A percentile compares a stretch with the other conserved stretches of the same genome.
These are phyloP conservation scores for Dipodomys stephensi DNA, from an alignment of 2,113 vertebrate genomes.

Conservation along the genomic window DNA sequence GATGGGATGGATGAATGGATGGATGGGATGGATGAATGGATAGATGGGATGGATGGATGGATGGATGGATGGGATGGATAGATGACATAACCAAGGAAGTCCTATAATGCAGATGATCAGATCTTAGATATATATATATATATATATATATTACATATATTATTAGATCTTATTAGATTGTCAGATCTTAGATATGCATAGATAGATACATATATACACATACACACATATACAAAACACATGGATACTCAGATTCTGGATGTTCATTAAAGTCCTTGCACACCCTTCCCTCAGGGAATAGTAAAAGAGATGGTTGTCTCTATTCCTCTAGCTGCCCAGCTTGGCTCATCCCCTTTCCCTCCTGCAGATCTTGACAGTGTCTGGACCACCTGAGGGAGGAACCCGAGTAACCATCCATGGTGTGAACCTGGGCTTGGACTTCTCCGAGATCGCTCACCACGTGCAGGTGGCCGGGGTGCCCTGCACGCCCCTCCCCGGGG, in stretches of 20 bases:
- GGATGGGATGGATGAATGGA: neutral
- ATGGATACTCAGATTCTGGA: neutral
- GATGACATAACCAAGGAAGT: neutral
- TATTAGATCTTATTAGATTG: too few relatives aligned
- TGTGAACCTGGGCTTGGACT: conserved; percentile 95
- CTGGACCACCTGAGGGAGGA: conserved; percentile 96
- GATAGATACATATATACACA: too few relatives aligned
- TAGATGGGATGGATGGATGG: too few relatives aligned
- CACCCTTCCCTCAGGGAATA: neutral
- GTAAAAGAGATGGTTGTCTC: neutral
- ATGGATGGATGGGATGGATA: too few relatives aligned
- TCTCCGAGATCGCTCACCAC: conserved; percentile 94
- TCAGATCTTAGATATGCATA: neutral
- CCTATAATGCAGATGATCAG: neutral
- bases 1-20: too few relatives aligned
- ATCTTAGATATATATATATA: neutral
- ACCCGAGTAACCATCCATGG: conserved; percentile 97
- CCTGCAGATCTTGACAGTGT: conserved; percentile 94
- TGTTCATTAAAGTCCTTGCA: neutral
- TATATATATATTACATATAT: too few relatives aligned
- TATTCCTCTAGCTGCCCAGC: rapidly evolving
- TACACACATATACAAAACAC: too few relatives aligned
- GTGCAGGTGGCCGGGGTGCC: conserved; percentile 96
- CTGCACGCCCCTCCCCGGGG: conserved; percentile 93
- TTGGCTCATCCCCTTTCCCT: neutral